Evolutionary conservation across 2,113 vertebrate genomes (phyloP).

Genomic region (Scopus umbretta): DNA sequence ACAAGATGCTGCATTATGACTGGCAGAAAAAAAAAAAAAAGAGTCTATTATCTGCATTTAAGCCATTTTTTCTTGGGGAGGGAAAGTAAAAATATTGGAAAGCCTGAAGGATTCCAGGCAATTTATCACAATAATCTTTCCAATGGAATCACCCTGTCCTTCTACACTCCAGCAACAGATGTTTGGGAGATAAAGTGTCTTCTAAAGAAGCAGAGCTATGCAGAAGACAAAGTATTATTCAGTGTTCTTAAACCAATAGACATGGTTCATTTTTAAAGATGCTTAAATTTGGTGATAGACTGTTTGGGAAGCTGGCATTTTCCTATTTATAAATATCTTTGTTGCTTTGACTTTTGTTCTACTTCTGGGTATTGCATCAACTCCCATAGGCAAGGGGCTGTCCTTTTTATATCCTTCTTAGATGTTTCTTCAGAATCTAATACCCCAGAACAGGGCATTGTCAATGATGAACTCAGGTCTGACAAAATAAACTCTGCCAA

Average conservation of each 20-base stretch:
- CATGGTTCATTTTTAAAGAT: not conserved
- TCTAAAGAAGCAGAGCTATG: not conserved
- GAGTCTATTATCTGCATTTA: not conserved
- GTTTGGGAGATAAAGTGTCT: not conserved
- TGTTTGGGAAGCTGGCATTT: not conserved
- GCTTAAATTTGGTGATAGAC: not conserved
- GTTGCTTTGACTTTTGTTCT: conserved; percentile 16
- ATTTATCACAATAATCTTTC: not conserved
- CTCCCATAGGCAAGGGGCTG: not conserved
- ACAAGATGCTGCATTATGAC: not conserved
- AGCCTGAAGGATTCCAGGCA: not conserved
- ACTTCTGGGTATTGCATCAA: not conserved
- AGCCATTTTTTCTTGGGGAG: not conserved
- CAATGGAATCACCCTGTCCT: not conserved
- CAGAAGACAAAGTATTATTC: not conserved
- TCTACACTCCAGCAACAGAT: not conserved
- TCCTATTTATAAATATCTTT: not conserved
- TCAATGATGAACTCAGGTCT: not conserved
- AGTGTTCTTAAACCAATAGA: not conserved
- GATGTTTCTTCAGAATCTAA: conserved; percentile 2
- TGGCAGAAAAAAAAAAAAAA: not conserved
- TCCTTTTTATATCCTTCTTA: not conserved
- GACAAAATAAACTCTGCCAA: not conserved
- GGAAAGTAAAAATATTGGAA: not conserved
- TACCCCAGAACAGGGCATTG: not conserved